Evolutionary conservation across 2,797 vertebrate species (phyloP), one percentile per base, ranked within the genome.

Genomic region (Cuculus canorus): DNA sequence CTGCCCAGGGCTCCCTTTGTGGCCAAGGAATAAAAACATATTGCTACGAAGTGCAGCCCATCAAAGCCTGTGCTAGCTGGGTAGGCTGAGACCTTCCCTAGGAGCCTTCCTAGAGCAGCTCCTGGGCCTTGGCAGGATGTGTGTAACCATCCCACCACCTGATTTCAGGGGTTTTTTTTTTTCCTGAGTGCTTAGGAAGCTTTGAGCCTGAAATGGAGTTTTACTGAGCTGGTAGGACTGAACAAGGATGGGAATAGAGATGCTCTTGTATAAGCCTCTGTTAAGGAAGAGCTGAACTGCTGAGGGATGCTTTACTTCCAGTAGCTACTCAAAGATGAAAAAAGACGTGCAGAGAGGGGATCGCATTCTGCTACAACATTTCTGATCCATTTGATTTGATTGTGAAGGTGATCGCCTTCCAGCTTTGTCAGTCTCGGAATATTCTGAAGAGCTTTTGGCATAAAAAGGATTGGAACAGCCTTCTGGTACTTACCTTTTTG

Each of bases 401-500:
- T 30, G 11, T 59, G 76, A 77, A 63, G 37, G 9, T 0, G 0
- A 41, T 41, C 1, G 0, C 41, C 60, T 82, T 88, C 87, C 75
- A 57, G 60, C 22, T 64, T 73, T 61, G 35, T 64, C 60, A 92
- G n/a, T 80, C 83, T 56, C 59, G 82, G 43, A 37, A 81, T 53
- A 39, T 41, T 75, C 72, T 86, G 47, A 80, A 87, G 69, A 83
- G 39, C 15, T 93, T 79, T 88, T 75, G 70, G 61, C 63, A 72
- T n/a, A 64, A 79, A 79, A 5, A 78, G n/a, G 61, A 61, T 47
- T 69, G 80, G 77, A 83, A 81, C 45, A 72, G 35, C 52, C 94
- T 91, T 82, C 61, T 91, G 79, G 16, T 90, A 43, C 50, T 82
- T 85, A 60, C 45, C 41, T 85, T 10, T 86, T 87, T 85, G 59